Evolutionary conservation across 2,888 invertebrate species (phyloP), one percentile per base, ranked within the genome.

Genomic region (Litoditis marina): DNA sequence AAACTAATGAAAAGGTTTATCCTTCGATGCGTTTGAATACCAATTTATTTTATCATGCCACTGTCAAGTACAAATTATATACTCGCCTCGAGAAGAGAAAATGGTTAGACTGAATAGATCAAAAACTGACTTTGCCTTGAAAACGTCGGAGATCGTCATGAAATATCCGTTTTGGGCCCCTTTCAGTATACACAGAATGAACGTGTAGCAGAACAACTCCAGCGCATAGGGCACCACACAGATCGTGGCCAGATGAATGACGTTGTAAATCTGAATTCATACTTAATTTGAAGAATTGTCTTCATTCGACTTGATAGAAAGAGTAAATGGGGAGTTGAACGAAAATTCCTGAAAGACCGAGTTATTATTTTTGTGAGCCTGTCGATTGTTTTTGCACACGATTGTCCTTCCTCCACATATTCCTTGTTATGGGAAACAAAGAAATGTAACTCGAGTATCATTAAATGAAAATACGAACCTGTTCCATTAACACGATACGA

Each of bases 241-340:
- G 52, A 74, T 70, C 19, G 70, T 71, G 11, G 69, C 60, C 22
- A 74, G 56, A 60, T 74, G 76, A 27, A 73, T 53, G 16, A 72
- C 60, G 53, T 72, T 76, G 60, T 74, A 76, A 5, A 72, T 58
- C 73, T 74, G 55, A 67, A 72, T n/a, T n/a, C n/a, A n/a, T n/a
- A n/a, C n/a, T n/a, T n/a, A n/a, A n/a, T n/a, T n/a, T n/a, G n/a
- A n/a, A n/a, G n/a, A n/a, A n/a, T n/a, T n/a, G n/a, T n/a, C n/a
- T n/a, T n/a, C n/a, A n/a, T n/a, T n/a, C n/a, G n/a, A n/a, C n/a
- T n/a, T n/a, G n/a, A n/a, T n/a, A n/a, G n/a, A n/a, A n/a, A n/a
- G n/a, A n/a, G n/a, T n/a, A n/a, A n/a, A n/a, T n/a, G n/a, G n/a
- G n/a, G n/a, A n/a, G n/a, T n/a, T n/a, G n/a, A n/a, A n/a, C n/a